phyloP scores from a whole-genome alignment of 2,888 invertebrate genomes.

The Dicycla oo region DNA sequence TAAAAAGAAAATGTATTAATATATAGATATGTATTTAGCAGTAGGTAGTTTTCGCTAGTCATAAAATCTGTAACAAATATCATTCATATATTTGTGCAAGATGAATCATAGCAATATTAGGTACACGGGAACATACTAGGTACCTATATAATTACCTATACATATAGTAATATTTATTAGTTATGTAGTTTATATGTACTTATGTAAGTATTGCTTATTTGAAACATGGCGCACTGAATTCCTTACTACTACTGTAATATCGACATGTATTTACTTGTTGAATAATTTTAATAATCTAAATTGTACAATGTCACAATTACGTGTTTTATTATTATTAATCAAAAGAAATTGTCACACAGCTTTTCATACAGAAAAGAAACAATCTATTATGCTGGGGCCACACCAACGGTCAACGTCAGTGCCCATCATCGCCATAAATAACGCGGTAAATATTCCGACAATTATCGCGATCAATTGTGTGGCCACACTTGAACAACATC shows the following conservation, averaged over 20 bases:
- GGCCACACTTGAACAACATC: too few relatives aligned
- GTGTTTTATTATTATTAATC: conserved; percentile 4
- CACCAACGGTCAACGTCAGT: too few relatives aligned
- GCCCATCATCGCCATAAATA: too few relatives aligned
- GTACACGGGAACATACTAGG: too few relatives aligned
- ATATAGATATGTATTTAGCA: not conserved
- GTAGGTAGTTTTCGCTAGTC: conserved; percentile 11
- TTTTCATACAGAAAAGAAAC: not conserved
- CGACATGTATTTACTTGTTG: conserved; percentile 10
- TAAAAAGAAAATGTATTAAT: conserved; percentile 2
- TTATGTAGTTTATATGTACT: not conserved
- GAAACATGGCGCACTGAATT: conserved; percentile 1
- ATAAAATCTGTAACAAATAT: conserved; percentile 2
- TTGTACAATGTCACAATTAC: not conserved
- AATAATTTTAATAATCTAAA: not conserved
- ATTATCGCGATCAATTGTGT: too few relatives aligned
- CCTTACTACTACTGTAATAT: not conserved
- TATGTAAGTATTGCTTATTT: not conserved
- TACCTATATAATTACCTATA: not conserved
- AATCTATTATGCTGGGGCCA: too few relatives aligned
- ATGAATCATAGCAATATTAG: too few relatives aligned
- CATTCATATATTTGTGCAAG: too few relatives aligned
- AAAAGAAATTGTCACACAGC: not conserved
- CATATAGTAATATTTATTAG: conserved; percentile 1
- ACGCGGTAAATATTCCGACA: too few relatives aligned